These are phyloP conservation scores for Perithous albicinctus DNA, from an alignment of 2,888 invertebrate genomes.

Conservation along the genomic window DNA sequence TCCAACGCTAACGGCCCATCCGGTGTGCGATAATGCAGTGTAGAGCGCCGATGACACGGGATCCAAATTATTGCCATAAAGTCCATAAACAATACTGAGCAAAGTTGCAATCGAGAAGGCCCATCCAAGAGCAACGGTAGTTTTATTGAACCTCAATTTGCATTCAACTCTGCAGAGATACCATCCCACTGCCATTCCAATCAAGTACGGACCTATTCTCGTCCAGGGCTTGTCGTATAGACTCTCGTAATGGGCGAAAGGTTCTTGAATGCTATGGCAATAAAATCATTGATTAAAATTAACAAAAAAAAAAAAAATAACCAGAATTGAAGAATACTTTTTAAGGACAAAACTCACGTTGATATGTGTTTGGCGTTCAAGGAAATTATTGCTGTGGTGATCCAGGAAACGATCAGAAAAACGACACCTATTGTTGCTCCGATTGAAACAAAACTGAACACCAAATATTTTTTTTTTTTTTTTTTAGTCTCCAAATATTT, in stretches of 20 bases:
- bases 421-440: slow-evolving; percentile 81
- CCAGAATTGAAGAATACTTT: background rate
- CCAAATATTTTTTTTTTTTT: background rate
- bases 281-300: background rate
- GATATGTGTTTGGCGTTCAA: slow-evolving; percentile 79
- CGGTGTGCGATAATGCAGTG: slow-evolving; percentile 84
- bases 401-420: slow-evolving; percentile 85
- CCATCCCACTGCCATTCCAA: slow-evolving; percentile 81
- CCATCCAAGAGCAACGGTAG: slow-evolving; percentile 77
- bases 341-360: slow-evolving; percentile 74
- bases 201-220: slow-evolving; percentile 82
- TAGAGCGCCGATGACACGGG: slow-evolving; percentile 80
- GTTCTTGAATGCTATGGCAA: slow-evolving; percentile 74
- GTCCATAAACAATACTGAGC: slow-evolving; percentile 80
- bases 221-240: slow-evolving; percentile 83
- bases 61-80: slow-evolving; percentile 78
- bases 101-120: slow-evolving; percentile 75
- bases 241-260: slow-evolving; percentile 77
- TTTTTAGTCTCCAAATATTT: background rate
- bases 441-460: slow-evolving; percentile 73
- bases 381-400: slow-evolving; percentile 85
- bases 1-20: slow-evolving; percentile 84
- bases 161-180: slow-evolving; percentile 78
- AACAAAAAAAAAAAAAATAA: slow-evolving; percentile 15
- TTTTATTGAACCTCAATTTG: slow-evolving; percentile 75